A percentile compares a stretch with the other conserved stretches of the same genome.
Conservation (phyloP, 2,113 vertebrate species). For the Willisornis vidua region DNA sequence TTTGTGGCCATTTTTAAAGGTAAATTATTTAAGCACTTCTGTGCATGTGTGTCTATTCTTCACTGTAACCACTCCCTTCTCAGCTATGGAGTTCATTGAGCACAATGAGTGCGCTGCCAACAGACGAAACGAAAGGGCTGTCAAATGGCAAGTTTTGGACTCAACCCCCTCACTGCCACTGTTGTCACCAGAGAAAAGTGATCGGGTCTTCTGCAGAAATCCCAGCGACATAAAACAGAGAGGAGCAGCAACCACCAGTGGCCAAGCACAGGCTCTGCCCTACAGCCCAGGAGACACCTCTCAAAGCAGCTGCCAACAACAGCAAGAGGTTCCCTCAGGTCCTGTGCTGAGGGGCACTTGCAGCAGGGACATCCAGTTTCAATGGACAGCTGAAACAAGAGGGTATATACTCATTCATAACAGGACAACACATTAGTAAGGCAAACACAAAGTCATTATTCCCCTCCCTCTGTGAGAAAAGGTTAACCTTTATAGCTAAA, state of each 20-base stretch:
- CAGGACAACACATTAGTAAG: neutral
- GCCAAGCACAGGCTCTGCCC: neutral
- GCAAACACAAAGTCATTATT: neutral
- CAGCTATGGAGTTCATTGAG: neutral
- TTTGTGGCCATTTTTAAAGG: neutral
- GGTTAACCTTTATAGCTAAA: neutral
- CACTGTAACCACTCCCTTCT: neutral
- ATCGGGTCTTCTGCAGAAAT: neutral
- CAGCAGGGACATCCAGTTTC: neutral
- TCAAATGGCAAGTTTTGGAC: neutral
- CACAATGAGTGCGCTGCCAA: rapidly evolving
- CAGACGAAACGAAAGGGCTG: neutral
- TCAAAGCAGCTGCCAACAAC: neutral
- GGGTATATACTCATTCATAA: neutral
- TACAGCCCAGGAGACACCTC: neutral
- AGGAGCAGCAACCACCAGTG: neutral
- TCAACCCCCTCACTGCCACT: neutral
- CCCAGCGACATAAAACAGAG: neutral
- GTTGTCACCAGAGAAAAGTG: neutral
- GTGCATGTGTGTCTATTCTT: neutral
- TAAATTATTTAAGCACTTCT: neutral
- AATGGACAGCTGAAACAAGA: neutral
- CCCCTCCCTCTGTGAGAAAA: neutral
- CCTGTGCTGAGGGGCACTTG: neutral
- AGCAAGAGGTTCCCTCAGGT: neutral